Percentiles rank a stretch among this genome's conserved stretches.
phyloP scores from a whole-genome alignment of 1,140 invertebrate species.

The Brachionus manjavacas region DNA sequence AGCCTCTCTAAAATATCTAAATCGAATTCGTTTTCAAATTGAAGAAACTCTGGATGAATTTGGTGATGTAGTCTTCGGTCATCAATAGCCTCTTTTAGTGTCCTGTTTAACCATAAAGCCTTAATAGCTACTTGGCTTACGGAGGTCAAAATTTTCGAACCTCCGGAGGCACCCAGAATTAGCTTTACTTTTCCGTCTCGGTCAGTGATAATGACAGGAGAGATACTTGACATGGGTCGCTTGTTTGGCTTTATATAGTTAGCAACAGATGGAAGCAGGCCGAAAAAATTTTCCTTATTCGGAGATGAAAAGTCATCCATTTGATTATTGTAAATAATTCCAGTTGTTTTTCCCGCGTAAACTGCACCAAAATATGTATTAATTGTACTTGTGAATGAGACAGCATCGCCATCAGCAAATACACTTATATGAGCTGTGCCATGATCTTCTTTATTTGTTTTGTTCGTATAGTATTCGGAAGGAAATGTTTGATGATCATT shows the following conservation, averaged over 20 bases:
- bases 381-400: conserved; percentile 83
- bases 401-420: conserved; percentile 82
- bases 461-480: conserved; percentile 50
- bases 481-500: conserved; percentile 68
- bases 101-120: conserved; percentile 74
- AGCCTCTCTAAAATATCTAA: conserved; percentile 56
- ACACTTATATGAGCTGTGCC: conserved; percentile 74
- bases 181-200: conserved; percentile 60
- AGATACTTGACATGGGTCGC: conserved; percentile 83
- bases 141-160: conserved; percentile 78
- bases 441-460: conserved; percentile 45
- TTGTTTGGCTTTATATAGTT: conserved; percentile 78
- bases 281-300: conserved; percentile 69
- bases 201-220: conserved; percentile 75
- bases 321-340: conserved; percentile 83
- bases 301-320: conserved; percentile 92
- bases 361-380: conserved; percentile 67
- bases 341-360: conserved; percentile 65
- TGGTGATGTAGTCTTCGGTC: conserved; percentile 84
- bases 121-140: conserved; percentile 68
- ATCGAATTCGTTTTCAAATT: conserved; percentile 73
- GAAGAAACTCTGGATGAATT: conserved; percentile 72
- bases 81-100: conserved; percentile 81
- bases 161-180: conserved; percentile 83
- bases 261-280: conserved; percentile 67